Evolutionary conservation across 2,113 vertebrate genomes (phyloP).

Genomic region (Nicator chloris): DNA sequence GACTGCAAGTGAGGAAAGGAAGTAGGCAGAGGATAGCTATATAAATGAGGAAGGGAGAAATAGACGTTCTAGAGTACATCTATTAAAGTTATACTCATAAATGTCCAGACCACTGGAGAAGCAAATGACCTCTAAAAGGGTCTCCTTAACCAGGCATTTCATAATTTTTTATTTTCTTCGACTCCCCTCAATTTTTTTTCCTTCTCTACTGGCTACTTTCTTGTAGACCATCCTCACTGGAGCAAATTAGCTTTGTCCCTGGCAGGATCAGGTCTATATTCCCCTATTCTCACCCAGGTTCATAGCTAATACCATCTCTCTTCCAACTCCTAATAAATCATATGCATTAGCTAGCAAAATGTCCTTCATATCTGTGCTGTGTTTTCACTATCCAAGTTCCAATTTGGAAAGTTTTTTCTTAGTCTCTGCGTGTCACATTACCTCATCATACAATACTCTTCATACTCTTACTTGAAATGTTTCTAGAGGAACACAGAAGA

Average conservation of each 20-base stretch:
- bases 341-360: not conserved
- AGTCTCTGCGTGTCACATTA: not conserved
- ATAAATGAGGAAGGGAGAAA: not conserved
- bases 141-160: not conserved
- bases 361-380: not conserved
- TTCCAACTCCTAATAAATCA: not conserved
- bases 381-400: not conserved
- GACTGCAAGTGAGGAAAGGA: not conserved
- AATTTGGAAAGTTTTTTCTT: not conserved
- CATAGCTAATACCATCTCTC: not conserved
- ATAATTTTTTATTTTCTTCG: not conserved
- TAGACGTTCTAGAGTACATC: not conserved
- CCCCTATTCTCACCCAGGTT: not conserved
- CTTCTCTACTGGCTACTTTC: not conserved
- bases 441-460: not conserved
- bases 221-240: not conserved
- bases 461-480: not conserved
- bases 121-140: not conserved
- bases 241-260: not conserved
- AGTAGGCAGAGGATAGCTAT: not conserved
- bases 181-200: not conserved
- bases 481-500: not conserved
- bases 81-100: not conserved
- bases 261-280: not conserved
- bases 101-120: not conserved